Evolutionary conservation across 2,113 vertebrate species (phyloP), one percentile per base, ranked within the genome.

Genomic region (Calidris pygmaea): DNA sequence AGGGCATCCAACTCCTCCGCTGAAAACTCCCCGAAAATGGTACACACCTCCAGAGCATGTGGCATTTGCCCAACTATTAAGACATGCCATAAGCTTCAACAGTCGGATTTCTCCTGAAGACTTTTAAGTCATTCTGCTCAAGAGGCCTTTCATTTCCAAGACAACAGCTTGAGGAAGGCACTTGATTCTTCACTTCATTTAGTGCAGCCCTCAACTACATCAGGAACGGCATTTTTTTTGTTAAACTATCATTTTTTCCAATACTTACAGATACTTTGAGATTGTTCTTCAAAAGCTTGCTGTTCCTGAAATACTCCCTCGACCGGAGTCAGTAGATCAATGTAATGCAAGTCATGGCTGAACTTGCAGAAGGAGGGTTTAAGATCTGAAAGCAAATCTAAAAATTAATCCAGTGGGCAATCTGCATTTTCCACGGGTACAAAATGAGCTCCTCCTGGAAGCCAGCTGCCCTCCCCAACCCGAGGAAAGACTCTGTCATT

Each of bases 371-470:
- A 94, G 39, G 41, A 37, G 17, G 17, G 7, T 43, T 76, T 9
- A 80, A 56, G 6, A 87, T 68, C 29, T 65, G 39, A 88, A 89
- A 80, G 34, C 6, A 45, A 81, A 81, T 56, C 59, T 77, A 86
- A 75, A 80, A 79, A 30, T 37, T 83, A 74, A 81, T 60, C 63
- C 43, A 39, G 20, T 39, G 27, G 63, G 47, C 78, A 88, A 53
- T 11, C 32, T 72, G 65, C 30, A 74, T 88, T 90, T 96, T 90
- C 76, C 79, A 84, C 0, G 0, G 68, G 47, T 84, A 79, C 39
- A 90, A 83, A 91, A 70, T 19, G 11, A 85, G 35, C 55, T 94
- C n/a, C 66, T 80, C 52, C 37, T 63, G 47, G 70, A 89, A 95
- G 47, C 50, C 91, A 94, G 79, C 71, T 88, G 55, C 75, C 59